Conservation (phyloP, 2,113 vertebrate genomes). For the Vulpes lagopus region DNA sequence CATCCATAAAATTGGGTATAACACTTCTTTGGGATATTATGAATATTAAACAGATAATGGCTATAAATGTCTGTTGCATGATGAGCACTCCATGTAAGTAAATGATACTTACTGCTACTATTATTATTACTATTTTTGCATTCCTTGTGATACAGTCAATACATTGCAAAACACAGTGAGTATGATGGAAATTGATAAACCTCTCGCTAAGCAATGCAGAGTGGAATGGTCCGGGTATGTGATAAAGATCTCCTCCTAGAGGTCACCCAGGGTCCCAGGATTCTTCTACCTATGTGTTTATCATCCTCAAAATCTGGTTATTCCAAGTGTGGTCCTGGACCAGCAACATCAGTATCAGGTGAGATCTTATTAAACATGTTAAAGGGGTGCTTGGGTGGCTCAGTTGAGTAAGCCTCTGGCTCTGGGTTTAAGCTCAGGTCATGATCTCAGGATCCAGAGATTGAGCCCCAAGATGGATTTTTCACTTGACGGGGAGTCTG, state of each 20-base stretch:
- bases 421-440: background rate
- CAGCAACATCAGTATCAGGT: background rate
- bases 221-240: background rate
- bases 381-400: background rate
- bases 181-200: background rate
- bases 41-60: background rate
- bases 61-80: background rate
- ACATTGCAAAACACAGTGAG: background rate
- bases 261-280: no score
- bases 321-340: background rate
- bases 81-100: background rate
- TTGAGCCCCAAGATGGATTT: background rate
- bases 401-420: background rate
- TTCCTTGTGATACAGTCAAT: background rate
- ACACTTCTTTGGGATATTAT: no score
- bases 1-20: background rate
- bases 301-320: background rate
- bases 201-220: background rate
- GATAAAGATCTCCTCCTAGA: background rate
- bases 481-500: background rate
- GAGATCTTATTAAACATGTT: background rate
- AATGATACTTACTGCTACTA: no score
- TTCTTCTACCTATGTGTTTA: rapidly evolving
- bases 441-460: background rate
- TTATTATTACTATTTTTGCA: background rate